Percentiles rank a stretch among this genome's conserved stretches.
phyloP scores from a whole-genome alignment of 1,140 invertebrate species.

The Megalopta genalis region DNA sequence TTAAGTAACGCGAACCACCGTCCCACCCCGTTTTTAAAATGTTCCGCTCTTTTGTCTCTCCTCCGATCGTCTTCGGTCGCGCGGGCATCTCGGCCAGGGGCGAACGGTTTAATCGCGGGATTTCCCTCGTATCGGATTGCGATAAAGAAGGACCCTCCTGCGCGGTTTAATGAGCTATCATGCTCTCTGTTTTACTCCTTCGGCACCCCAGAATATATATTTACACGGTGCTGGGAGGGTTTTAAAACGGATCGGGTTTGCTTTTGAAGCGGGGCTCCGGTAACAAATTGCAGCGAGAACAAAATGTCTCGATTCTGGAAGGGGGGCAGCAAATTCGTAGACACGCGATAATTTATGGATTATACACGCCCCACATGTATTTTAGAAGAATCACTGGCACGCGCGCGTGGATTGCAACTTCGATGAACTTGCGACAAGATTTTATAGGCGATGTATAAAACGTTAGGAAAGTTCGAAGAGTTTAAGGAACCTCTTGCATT shows the following conservation, averaged over 20 bases:
- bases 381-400: too few relatives aligned
- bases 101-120: constrained; percentile 30
- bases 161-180: background rate
- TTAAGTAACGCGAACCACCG: constrained; percentile 66
- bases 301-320: background rate
- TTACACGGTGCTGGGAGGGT: background rate
- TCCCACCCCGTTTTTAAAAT: constrained; percentile 38
- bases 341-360: background rate
- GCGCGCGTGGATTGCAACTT: too few relatives aligned
- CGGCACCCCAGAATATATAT: background rate
- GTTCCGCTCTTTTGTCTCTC: constrained; percentile 6
- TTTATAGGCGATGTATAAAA: too few relatives aligned
- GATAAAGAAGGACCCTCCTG: constrained; percentile 3
- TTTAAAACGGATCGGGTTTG: background rate
- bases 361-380: too few relatives aligned
- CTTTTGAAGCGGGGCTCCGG: background rate
- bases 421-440: too few relatives aligned
- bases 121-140: constrained; percentile 7
- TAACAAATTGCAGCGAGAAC: background rate
- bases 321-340: background rate
- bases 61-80: background rate
- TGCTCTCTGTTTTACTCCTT: background rate
- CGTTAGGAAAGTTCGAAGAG: too few relatives aligned
- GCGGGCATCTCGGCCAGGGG: background rate
- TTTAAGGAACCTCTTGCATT: too few relatives aligned